Evolutionary conservation across 92 coral and sea anemone species (phyloP).

Genomic region (Nematostella vectensis): DNA sequence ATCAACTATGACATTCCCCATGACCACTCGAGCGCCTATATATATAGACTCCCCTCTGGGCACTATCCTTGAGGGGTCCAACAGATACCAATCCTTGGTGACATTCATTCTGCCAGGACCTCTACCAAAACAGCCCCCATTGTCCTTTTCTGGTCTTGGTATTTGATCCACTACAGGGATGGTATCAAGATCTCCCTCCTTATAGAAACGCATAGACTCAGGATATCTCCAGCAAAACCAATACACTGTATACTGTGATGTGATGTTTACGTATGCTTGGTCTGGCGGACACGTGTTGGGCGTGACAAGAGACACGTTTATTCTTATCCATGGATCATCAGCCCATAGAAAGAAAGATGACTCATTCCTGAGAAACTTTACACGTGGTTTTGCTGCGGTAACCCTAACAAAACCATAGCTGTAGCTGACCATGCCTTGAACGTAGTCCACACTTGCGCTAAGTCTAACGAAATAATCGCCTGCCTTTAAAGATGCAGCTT

Average conservation of each 20-base stretch:
- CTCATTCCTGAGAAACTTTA: not conserved
- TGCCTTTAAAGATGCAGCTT: no score
- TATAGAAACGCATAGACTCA: not conserved
- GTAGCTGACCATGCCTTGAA: not conserved
- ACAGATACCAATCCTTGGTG: not conserved
- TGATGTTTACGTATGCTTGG: no score
- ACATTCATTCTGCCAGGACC: constrained; percentile 6
- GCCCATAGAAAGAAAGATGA: no score
- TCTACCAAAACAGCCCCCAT: constrained; percentile 14
- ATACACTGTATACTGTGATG: no score
- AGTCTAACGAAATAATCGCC: not conserved
- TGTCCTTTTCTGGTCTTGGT: not conserved
- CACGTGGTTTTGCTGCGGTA: not conserved
- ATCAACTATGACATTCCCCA: not conserved
- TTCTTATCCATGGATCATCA: no score
- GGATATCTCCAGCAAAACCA: constrained; percentile 5
- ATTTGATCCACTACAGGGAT: not conserved
- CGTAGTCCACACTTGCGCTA: not conserved
- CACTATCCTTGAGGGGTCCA: not conserved
- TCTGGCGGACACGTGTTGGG: not conserved
- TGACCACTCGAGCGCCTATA: not conserved
- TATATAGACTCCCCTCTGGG: not conserved
- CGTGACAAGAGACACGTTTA: not conserved
- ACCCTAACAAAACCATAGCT: constrained; percentile 2
- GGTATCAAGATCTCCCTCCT: not conserved